Evolutionary conservation across 2,888 invertebrate species (phyloP).

Genomic region (Drosophila bunnanda): DNA sequence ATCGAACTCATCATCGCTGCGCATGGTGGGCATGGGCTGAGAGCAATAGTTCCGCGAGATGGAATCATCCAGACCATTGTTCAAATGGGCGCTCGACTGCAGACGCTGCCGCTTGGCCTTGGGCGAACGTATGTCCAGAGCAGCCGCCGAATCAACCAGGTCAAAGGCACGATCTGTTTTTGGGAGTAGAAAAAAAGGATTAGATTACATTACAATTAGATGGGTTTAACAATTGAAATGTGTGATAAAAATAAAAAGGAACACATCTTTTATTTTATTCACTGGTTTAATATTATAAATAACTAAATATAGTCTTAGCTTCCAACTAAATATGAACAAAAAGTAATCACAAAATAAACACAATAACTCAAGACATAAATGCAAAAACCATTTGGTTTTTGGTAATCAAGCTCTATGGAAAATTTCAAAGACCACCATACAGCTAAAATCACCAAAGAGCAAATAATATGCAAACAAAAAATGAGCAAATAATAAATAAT

Average conservation of each 20-base stretch:
- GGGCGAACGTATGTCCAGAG: slow-evolving; percentile 82
- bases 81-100: slow-evolving; percentile 79
- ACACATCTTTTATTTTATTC: neutral
- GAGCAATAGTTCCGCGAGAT: slow-evolving; percentile 84
- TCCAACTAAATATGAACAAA: neutral
- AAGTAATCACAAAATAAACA: slow-evolving; percentile 1
- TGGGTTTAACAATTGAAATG: neutral
- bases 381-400: slow-evolving; percentile 87
- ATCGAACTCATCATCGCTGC: slow-evolving; percentile 60
- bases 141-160: slow-evolving; percentile 80
- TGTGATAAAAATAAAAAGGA: too few species aligned
- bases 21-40: slow-evolving; percentile 83
- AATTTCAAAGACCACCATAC: slow-evolving; percentile 86
- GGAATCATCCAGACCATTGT: slow-evolving; percentile 82
- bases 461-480: slow-evolving; percentile 68
- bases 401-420: slow-evolving; percentile 91
- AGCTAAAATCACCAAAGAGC: slow-evolving; percentile 91
- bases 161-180: slow-evolving; percentile 82
- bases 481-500: neutral
- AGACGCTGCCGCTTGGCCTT: slow-evolving; percentile 83
- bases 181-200: neutral
- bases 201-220: neutral
- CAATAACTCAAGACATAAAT: slow-evolving; percentile 52
- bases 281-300: too few species aligned
- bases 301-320: too few species aligned